These are phyloP conservation scores for Alosa sapidissima DNA, from an alignment of 2,797 vertebrate species.

Conservation along the genomic window DNA sequence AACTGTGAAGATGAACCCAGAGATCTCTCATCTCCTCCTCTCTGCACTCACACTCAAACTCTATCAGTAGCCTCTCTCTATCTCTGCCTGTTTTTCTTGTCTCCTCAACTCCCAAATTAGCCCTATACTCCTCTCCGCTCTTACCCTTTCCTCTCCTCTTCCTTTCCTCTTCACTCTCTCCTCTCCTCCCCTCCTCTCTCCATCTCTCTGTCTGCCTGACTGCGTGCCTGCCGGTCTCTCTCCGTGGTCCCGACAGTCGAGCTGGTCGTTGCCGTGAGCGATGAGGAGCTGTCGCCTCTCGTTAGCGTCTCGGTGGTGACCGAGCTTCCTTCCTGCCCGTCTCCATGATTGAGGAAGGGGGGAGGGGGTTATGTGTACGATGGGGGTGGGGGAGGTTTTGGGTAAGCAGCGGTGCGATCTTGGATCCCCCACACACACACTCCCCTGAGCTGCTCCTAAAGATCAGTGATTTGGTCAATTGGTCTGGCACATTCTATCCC, in stretches of 20 bases:
- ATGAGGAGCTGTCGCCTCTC: slow-evolving; percentile 79
- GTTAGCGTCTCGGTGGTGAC: slow-evolving; percentile 76
- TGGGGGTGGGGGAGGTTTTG: slow-evolving; percentile 25
- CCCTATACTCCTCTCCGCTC: slow-evolving; percentile 54
- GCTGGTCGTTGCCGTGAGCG: slow-evolving; percentile 80
- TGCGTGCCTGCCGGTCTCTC: slow-evolving; percentile 81
- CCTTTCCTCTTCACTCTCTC: slow-evolving; percentile 33
- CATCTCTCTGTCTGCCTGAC: slow-evolving; percentile 73
- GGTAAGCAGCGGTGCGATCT: slow-evolving; percentile 3
- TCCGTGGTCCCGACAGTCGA: slow-evolving; percentile 77
- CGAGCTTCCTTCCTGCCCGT: slow-evolving; percentile 68
- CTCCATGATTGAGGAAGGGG: slow-evolving; percentile 71
- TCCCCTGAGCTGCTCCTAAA: slow-evolving; percentile 76
- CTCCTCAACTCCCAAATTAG: slow-evolving; percentile 3
- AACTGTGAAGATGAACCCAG: not conserved
- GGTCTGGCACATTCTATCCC: slow-evolving; percentile 74
- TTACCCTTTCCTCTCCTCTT: slow-evolving; percentile 38
- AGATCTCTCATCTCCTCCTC: not conserved
- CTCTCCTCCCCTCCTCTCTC: slow-evolving; percentile 46
- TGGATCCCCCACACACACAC: slow-evolving; percentile 29
- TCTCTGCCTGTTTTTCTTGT: slow-evolving; percentile 17
- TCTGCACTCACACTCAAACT: not conserved
- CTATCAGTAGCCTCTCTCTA: not conserved
- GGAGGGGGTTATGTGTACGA: slow-evolving; percentile 24
- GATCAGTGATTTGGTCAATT: slow-evolving; percentile 84